Percentiles rank a stretch among this genome's conserved stretches.
phyloP scores from a whole-genome alignment of 1,140 invertebrate species.

The Cydia pomonella region DNA sequence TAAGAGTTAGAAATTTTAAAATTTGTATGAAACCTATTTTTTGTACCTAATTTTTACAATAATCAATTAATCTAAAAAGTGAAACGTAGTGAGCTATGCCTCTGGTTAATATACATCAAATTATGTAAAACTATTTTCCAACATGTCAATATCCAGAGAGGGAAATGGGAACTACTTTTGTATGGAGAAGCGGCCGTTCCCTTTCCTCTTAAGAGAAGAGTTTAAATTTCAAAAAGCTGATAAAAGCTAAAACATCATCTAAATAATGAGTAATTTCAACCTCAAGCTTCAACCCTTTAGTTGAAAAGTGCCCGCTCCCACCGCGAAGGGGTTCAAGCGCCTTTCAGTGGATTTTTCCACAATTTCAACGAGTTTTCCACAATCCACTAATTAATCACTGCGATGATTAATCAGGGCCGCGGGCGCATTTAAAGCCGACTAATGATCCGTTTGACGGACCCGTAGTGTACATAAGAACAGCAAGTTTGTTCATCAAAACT shows the following conservation, averaged over 20 bases:
- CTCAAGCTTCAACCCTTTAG: constrained; percentile 11
- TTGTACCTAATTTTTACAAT: too few species aligned
- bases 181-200: too few species aligned
- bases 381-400: constrained; percentile 62
- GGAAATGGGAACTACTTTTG: too few species aligned
- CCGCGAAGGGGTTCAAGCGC: constrained; percentile 43
- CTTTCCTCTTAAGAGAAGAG: neutral
- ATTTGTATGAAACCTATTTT: too few species aligned
- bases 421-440: constrained; percentile 64
- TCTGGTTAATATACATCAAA: too few species aligned
- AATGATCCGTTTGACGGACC: constrained; percentile 70
- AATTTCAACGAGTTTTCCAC: constrained; percentile 20
- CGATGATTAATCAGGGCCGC: constrained; percentile 71
- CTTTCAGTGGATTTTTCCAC: constrained; percentile 56
- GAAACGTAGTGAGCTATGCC: too few species aligned
- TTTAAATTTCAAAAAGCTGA: neutral
- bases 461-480: neutral
- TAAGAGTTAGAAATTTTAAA: too few species aligned
- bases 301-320: constrained; percentile 47
- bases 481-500: constrained; percentile 5
- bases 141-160: too few species aligned
- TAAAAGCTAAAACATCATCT: constrained; percentile 17
- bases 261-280: constrained; percentile 1
- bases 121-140: too few species aligned
- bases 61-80: too few species aligned